Percentiles rank a stretch among this genome's conserved stretches.
phyloP scores from a whole-genome alignment of 1,140 invertebrate genomes.

The Physella acuta region DNA sequence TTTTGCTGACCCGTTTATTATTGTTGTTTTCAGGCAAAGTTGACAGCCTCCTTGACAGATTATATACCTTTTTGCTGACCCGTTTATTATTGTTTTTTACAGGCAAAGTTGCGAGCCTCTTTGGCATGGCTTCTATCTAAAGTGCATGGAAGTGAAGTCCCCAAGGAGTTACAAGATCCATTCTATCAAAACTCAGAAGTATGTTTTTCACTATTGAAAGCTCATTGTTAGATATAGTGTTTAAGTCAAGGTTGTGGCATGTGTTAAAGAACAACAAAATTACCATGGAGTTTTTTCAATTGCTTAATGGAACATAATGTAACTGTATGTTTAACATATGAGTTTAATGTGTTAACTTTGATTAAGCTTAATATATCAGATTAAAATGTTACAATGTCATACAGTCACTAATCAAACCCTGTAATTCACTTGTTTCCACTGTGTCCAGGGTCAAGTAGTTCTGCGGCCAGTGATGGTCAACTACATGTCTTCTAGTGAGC shows the following conservation, averaged over 20 bases:
- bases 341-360: background rate
- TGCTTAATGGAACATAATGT: too few species aligned
- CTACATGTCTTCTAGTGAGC: slow-evolving; percentile 87
- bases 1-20: too few species aligned
- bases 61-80: too few species aligned
- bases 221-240: too few species aligned
- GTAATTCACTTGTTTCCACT: slow-evolving; percentile 12
- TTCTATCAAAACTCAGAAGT: slow-evolving; percentile 87
- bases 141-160: slow-evolving; percentile 93
- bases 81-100: too few species aligned
- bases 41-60: too few species aligned
- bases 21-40: too few species aligned
- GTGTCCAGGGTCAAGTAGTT: slow-evolving; percentile 82
- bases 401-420: background rate
- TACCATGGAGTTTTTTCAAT: too few species aligned
- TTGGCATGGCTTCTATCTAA: slow-evolving; percentile 96
- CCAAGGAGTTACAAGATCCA: slow-evolving; percentile 82
- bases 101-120: slow-evolving; percentile 96
- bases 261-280: too few species aligned
- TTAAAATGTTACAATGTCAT: background rate
- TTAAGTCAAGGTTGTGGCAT: too few species aligned
- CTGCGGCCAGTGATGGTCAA: slow-evolving; percentile 91
- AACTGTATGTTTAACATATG: too few species aligned
- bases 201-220: too few species aligned
- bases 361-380: background rate